A percentile compares a stretch with the other conserved stretches of the same genome.
These are phyloP conservation scores for Arvicanthis niloticus DNA, from an alignment of 2,113 vertebrate species.

Conservation along the genomic window DNA sequence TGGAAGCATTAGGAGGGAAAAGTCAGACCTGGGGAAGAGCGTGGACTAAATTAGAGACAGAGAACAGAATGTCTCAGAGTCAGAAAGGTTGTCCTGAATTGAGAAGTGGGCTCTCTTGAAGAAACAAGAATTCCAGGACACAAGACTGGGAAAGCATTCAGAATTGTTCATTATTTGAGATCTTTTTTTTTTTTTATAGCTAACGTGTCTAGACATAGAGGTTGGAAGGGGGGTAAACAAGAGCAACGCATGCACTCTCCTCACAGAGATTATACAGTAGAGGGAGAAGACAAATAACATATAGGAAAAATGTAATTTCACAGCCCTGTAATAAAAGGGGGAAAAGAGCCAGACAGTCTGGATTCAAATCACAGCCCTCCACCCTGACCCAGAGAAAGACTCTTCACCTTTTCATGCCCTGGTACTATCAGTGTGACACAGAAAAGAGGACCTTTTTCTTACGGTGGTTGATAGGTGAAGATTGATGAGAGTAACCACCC, in stretches of 20 bases:
- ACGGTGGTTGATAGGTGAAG: neutral
- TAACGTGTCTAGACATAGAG: slow-evolving; percentile 21
- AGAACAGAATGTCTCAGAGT: neutral
- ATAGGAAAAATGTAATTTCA: neutral
- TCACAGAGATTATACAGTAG: neutral
- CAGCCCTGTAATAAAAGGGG: neutral
- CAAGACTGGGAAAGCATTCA: neutral
- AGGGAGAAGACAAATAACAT: neutral
- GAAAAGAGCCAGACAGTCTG: slow-evolving; percentile 27
- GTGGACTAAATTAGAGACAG: neutral
- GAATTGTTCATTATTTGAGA: neutral
- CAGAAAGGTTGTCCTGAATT: neutral
- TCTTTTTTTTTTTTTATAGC: neutral
- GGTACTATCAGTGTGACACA: neutral
- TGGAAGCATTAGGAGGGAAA: neutral
- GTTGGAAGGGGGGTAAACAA: neutral
- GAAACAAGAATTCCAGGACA: neutral
- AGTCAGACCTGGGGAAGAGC: neutral
- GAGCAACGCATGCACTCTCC: neutral
- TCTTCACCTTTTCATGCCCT: neutral
- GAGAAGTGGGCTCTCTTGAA: neutral
- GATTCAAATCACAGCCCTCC: slow-evolving; percentile 10
- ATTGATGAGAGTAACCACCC: neutral
- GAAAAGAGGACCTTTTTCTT: neutral
- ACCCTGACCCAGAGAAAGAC: slow-evolving; percentile 17